Evolutionary conservation across 2,797 vertebrate species (phyloP).

Genomic region (Anabas testudineus): DNA sequence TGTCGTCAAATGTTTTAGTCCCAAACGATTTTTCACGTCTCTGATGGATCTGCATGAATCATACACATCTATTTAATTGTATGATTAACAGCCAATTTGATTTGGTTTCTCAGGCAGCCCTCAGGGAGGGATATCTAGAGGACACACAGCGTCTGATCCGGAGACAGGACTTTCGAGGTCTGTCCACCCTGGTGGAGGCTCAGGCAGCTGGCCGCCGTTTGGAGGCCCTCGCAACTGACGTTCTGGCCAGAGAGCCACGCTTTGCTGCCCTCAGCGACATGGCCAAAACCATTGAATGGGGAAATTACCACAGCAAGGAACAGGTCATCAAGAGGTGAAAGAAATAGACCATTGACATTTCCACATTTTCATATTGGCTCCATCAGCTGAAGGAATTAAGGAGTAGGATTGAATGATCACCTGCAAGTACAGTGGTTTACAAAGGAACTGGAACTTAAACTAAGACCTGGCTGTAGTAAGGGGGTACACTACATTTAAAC

Average conservation of each 20-base stretch:
- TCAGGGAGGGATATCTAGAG: conserved; percentile 88
- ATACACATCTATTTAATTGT: too few species aligned
- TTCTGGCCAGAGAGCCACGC: conserved; percentile 86
- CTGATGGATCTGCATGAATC: too few species aligned
- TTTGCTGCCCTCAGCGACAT: conserved; percentile 87
- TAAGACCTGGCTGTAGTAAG: too few species aligned
- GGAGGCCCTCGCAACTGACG: conserved; percentile 87
- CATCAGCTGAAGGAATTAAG: not conserved
- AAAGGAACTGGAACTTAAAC: not conserved
- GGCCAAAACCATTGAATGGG: conserved; percentile 80
- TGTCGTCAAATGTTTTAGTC: too few species aligned
- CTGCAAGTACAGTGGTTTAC: not conserved
- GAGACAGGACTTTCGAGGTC: conserved; percentile 77
- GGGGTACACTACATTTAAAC: too few species aligned
- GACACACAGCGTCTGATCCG: conserved; percentile 85
- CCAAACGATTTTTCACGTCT: too few species aligned
- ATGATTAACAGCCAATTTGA: too few species aligned
- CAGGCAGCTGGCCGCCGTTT: conserved; percentile 86
- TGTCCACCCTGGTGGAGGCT: conserved; percentile 76
- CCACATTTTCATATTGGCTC: not conserved
- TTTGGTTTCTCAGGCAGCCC: conserved; percentile 46
- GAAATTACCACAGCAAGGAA: conserved; percentile 87
- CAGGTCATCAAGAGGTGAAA: conserved; percentile 82
- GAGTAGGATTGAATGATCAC: too few species aligned
- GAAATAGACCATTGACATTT: conserved; percentile 1